Percentiles rank a stretch among this genome's conserved stretches.
These are phyloP conservation scores for Phrynocephalus guinanensis DNA, from an alignment of 2,797 vertebrate genomes.

Conservation along the genomic window DNA sequence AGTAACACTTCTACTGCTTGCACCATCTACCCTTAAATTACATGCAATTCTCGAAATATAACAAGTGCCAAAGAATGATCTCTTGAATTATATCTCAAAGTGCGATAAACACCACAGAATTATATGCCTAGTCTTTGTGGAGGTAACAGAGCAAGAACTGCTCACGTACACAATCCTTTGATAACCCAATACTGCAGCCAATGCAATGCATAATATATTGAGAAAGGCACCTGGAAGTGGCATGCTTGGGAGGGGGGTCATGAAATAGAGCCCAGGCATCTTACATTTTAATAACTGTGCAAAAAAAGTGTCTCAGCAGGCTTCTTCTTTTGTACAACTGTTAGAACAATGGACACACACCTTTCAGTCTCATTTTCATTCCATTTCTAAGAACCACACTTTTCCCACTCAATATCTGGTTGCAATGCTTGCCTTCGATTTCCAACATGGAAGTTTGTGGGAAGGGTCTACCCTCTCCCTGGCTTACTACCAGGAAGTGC, in stretches of 20 bases:
- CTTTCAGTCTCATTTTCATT: too few species aligned
- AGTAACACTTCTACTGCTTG: conserved; percentile 15
- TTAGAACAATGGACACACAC: too few species aligned
- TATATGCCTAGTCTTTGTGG: background rate
- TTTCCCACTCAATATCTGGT: too few species aligned
- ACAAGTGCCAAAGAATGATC: background rate
- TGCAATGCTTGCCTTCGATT: too few species aligned
- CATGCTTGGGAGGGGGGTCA: too few species aligned
- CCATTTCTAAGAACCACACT: too few species aligned
- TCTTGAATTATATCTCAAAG: background rate
- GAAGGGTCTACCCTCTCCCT: too few species aligned
- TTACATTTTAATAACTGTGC: too few species aligned
- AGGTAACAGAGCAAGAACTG: background rate
- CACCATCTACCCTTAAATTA: conserved; percentile 18
- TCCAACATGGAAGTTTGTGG: too few species aligned
- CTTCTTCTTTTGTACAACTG: too few species aligned
- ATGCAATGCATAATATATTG: background rate
- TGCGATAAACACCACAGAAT: background rate
- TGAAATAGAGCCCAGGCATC: too few species aligned
- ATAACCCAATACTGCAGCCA: background rate
- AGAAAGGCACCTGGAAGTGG: background rate
- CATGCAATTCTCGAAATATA: background rate
- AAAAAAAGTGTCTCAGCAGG: too few species aligned
- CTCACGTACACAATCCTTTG: conserved; percentile 17
- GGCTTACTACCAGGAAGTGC: background rate